Percentiles rank a stretch among this genome's conserved stretches.
These are phyloP conservation scores for Odocoileus hemionus DNA, from an alignment of 2,113 vertebrate genomes.

Conservation along the genomic window DNA sequence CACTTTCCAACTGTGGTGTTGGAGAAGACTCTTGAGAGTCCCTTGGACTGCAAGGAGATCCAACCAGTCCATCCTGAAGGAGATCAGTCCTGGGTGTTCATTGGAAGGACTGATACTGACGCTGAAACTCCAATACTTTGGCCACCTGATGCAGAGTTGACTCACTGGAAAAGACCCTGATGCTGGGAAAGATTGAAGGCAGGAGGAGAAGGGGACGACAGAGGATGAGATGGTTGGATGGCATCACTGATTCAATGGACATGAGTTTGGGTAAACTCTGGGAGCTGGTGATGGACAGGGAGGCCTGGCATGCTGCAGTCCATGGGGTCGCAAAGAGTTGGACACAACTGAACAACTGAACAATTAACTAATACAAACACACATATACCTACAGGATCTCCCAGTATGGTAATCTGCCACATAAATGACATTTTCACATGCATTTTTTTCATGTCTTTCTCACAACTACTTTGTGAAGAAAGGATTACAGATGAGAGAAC, in stretches of 20 bases:
- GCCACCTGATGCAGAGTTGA: background rate
- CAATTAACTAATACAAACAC: background rate
- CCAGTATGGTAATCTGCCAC: background rate
- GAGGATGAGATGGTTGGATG: background rate
- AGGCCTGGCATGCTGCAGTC: background rate
- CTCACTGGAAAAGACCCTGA: background rate
- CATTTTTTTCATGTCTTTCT: background rate
- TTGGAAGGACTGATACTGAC: background rate
- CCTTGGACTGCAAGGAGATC: background rate
- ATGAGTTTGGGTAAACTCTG: background rate
- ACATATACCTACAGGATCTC: background rate
- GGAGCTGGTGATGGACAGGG: background rate
- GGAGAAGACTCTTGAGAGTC: background rate
- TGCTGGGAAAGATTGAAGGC: background rate
- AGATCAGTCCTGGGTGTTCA: background rate
- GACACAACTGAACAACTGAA: background rate
- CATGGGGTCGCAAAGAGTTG: background rate
- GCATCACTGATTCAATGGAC: background rate
- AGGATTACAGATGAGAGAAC: background rate
- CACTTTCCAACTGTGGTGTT: background rate
- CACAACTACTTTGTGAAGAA: background rate
- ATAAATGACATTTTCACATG: background rate
- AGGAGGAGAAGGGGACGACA: background rate
- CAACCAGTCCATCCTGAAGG: background rate
- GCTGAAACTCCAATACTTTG: background rate